A percentile compares a stretch with the other conserved stretches of the same genome.
phyloP scores from a whole-genome alignment of 2,113 vertebrate species.

The Oncorhynchus tshawytscha region DNA sequence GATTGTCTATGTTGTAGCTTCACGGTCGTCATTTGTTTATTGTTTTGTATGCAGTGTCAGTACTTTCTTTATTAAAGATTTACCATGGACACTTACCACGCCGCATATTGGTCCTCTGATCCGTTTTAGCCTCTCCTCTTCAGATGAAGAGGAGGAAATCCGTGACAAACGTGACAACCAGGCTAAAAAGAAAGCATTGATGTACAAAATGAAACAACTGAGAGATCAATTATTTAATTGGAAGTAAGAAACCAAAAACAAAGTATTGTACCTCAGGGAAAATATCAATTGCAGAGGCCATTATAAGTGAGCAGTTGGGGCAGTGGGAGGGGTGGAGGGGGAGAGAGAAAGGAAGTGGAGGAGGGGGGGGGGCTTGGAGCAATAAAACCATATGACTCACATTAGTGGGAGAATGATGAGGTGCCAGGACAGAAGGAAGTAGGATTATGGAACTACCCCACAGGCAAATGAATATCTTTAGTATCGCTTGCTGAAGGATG shows the following conservation, averaged over 20 bases:
- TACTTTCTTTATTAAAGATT: no score
- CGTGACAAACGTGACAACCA: not conserved
- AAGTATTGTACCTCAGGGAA: conserved; percentile 15
- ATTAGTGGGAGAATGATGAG: conserved; percentile 64
- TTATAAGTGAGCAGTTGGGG: conserved; percentile 28
- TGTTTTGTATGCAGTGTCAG: no score
- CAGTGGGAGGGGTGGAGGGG: not conserved
- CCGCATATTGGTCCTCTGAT: no score
- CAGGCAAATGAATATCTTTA: conserved; percentile 65
- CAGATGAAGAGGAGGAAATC: no score
- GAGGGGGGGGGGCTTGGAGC: conserved; percentile 37
- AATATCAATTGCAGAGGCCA: conserved; percentile 31
- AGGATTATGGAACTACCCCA: conserved; percentile 71
- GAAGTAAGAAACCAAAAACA: conserved; percentile 37
- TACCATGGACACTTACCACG: no score
- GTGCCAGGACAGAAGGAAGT: conserved; percentile 65
- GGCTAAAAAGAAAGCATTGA: conserved; percentile 6
- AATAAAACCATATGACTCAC: conserved; percentile 66
- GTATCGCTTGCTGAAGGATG: conserved; percentile 60
- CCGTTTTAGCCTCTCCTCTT: no score
- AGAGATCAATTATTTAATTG: conserved; percentile 41
- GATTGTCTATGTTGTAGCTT: no score
- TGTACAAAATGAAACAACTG: conserved; percentile 45
- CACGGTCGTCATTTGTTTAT: no score
- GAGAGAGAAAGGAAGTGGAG: conserved; percentile 19